phyloP scores from a whole-genome alignment of 92 coral and sea anemone genomes.

The Zoanthus sansibaricus region DNA sequence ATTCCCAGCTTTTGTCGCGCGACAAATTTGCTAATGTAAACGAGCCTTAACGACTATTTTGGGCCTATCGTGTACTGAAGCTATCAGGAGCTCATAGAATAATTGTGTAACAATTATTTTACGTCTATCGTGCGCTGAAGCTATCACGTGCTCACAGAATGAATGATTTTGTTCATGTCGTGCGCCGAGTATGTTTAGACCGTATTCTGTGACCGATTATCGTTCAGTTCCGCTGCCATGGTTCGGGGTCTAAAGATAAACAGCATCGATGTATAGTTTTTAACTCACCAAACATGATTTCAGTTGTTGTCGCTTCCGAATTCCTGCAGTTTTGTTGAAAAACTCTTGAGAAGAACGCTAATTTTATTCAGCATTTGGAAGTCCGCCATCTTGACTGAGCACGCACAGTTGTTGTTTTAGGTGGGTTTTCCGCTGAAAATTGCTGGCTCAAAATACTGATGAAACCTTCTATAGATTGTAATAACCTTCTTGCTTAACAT shows the following conservation, averaged over 20 bases:
- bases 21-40: no score
- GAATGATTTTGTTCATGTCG: no score
- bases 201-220: no score
- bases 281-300: slow-evolving; percentile 1
- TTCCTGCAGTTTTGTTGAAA: slow-evolving; percentile 19
- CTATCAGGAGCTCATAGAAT: no score
- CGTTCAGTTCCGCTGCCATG: not conserved
- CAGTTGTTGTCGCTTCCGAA: slow-evolving; percentile 22
- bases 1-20: no score
- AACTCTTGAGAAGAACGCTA: not conserved
- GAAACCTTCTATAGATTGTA: not conserved
- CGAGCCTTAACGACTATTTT: no score
- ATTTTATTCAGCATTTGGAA: not conserved
- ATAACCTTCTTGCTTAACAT: not conserved
- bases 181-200: not conserved
- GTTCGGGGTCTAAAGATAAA: not conserved
- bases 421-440: not conserved
- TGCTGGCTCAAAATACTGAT: not conserved
- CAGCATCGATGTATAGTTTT: not conserved
- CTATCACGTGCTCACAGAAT: no score
- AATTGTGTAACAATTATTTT: no score
- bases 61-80: no score
- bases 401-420: not conserved
- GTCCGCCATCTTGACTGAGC: slow-evolving; percentile 27
- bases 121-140: no score